phyloP scores from a whole-genome alignment of 1,140 invertebrate genomes.

The Matsumurasca onukii region DNA sequence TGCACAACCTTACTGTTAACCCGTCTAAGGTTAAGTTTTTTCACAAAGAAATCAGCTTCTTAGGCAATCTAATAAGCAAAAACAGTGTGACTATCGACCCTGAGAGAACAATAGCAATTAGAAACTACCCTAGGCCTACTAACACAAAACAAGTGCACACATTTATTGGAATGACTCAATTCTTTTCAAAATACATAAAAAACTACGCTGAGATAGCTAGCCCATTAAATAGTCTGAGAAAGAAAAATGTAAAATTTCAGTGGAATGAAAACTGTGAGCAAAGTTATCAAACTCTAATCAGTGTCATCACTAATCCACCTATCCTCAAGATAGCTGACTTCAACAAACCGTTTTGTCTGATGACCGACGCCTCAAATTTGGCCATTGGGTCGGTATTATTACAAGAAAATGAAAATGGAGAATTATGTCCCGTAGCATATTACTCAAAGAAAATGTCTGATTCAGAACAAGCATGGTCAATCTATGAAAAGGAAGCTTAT shows the following conservation, averaged over 20 bases:
- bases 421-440: not conserved
- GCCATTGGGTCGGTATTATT: not conserved
- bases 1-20: not conserved
- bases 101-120: not conserved
- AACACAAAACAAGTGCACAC: not conserved
- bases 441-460: not conserved
- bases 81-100: no score
- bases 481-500: not conserved
- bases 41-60: not conserved
- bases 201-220: not conserved
- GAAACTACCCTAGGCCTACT: not conserved
- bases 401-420: not conserved
- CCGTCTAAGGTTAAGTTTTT: not conserved
- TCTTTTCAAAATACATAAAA: not conserved
- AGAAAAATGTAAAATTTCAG: not conserved
- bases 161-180: not conserved
- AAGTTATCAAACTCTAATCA: not conserved
- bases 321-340: not conserved
- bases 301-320: not conserved
- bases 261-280: not conserved
- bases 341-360: not conserved
- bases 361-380: not conserved
- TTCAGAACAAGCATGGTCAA: not conserved
- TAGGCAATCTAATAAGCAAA: not conserved
- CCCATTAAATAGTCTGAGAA: not conserved